A percentile compares a stretch with the other conserved stretches of the same genome.
phyloP scores from a whole-genome alignment of 1,140 invertebrate species.

The Drosophila carrolli region DNA sequence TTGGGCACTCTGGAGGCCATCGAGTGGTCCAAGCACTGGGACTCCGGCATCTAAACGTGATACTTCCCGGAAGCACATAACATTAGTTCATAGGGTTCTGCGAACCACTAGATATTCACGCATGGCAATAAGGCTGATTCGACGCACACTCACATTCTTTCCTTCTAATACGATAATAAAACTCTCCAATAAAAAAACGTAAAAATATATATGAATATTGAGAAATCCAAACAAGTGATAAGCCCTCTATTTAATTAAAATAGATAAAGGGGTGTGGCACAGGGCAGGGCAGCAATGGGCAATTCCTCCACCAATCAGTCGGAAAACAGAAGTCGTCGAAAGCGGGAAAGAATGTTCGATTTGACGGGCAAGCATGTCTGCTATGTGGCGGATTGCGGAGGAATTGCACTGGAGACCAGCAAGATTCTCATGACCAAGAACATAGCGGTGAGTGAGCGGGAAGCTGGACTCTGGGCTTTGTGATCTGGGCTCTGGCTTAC shows the following conservation, averaged over 20 bases:
- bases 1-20: constrained; percentile 59
- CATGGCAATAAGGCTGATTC: constrained; percentile 49
- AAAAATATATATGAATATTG: constrained; percentile 26
- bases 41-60: constrained; percentile 61
- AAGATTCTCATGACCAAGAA: constrained; percentile 77
- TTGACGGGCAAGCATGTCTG: constrained; percentile 74
- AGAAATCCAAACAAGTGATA: constrained; percentile 49
- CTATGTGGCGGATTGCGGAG: constrained; percentile 81
- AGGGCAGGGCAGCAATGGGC: neutral
- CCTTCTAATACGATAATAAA: constrained; percentile 37
- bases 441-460: constrained; percentile 67
- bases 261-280: constrained; percentile 24
- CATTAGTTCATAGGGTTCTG: constrained; percentile 32
- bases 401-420: constrained; percentile 75
- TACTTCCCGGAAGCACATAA: neutral
- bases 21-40: constrained; percentile 70
- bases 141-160: constrained; percentile 26
- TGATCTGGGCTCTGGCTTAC: neutral
- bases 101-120: constrained; percentile 27
- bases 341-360: constrained; percentile 68
- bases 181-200: neutral
- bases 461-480: constrained; percentile 3
- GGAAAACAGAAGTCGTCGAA: constrained; percentile 22
- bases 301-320: constrained; percentile 22
- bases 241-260: constrained; percentile 61